Percentiles rank a stretch among this genome's conserved stretches.
Conservation (phyloP, 2,888 invertebrate species). For the Monochamus alternatus region DNA sequence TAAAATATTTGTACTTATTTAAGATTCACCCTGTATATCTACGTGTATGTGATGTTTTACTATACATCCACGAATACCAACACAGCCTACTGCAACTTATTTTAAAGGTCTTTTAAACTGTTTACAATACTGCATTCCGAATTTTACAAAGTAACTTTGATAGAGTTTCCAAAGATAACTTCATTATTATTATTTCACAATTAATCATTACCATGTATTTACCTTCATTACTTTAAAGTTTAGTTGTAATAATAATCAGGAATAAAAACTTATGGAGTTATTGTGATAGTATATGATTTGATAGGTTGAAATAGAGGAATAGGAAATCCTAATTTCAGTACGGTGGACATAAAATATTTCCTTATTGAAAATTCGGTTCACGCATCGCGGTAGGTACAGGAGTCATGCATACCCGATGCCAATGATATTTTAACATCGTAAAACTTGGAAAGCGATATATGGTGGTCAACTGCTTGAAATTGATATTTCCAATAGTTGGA, state of each 20-base stretch:
- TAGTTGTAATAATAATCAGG: neutral
- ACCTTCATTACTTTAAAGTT: constrained; percentile 20
- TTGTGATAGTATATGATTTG: constrained; percentile 35
- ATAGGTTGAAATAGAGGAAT: constrained; percentile 33
- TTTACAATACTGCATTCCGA: too few species aligned
- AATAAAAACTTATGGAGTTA: neutral
- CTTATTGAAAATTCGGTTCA: constrained; percentile 58
- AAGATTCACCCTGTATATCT: too few species aligned
- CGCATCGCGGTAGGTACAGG: constrained; percentile 58
- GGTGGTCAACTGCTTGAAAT: constrained; percentile 48
- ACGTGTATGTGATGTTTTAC: too few species aligned
- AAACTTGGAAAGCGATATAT: constrained; percentile 50
- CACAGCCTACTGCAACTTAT: constrained; percentile 31
- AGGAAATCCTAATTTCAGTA: constrained; percentile 28
- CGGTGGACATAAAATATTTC: constrained; percentile 56
- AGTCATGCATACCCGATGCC: constrained; percentile 61
- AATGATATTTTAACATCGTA: constrained; percentile 61
- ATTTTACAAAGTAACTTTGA: constrained; percentile 8
- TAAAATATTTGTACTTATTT: too few species aligned
- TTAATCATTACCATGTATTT: too few species aligned
- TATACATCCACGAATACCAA: too few species aligned
- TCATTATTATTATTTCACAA: neutral
- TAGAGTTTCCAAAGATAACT: constrained; percentile 1
- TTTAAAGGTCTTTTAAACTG: constrained; percentile 10
- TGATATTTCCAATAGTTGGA: constrained; percentile 44